These are phyloP conservation scores for Ailuropoda melanoleuca DNA, from an alignment of 2,113 vertebrate species.

Conservation along the genomic window DNA sequence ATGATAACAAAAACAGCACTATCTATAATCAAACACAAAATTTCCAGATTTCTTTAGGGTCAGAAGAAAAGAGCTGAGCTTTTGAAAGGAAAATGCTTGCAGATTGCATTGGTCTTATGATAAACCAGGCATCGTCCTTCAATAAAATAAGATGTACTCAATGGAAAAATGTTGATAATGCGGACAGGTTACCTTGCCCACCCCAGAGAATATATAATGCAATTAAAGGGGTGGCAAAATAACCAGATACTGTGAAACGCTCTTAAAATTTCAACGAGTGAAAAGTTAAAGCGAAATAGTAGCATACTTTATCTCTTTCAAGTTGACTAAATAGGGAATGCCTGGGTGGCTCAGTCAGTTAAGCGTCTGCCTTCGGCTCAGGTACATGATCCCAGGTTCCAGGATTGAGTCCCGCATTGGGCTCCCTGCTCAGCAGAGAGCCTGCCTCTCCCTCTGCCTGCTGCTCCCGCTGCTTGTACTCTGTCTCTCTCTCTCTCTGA, in stretches of 20 bases:
- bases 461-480: background rate
- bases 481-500: background rate
- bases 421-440: too few species aligned
- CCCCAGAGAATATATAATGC: background rate
- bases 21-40: constrained; percentile 28
- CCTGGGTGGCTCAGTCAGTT: background rate
- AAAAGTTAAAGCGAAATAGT: background rate
- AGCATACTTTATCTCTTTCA: background rate
- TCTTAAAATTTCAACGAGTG: background rate
- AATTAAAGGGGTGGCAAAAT: background rate
- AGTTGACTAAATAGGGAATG: background rate
- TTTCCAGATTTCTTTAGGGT: constrained; percentile 23
- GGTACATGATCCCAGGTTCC: background rate
- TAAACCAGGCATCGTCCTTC: background rate
- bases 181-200: background rate
- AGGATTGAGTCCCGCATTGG: background rate
- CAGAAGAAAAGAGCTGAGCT: background rate
- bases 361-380: background rate
- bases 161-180: background rate
- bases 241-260: background rate
- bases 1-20: background rate
- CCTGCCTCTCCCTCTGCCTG: background rate
- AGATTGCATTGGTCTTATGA: background rate
- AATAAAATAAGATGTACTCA: constrained; percentile 27
- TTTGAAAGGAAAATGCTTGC: constrained; percentile 41